Evolutionary conservation across 2,797 vertebrate genomes (phyloP).

Genomic region (Distichodus sexfasciatus): DNA sequence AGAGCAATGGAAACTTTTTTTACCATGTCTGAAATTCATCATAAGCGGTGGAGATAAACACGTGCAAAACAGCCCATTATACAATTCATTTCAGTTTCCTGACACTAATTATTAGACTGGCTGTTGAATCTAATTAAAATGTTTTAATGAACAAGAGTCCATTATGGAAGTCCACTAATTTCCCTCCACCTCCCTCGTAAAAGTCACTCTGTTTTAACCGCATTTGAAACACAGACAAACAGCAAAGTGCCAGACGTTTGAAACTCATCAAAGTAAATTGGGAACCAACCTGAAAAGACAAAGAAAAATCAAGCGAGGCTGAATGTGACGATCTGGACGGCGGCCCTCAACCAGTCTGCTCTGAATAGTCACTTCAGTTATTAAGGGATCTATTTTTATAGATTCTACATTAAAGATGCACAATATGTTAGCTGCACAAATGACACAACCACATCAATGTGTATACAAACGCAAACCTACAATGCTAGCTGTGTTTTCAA

Average conservation of each 20-base stretch:
- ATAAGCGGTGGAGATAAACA: conserved; percentile 7
- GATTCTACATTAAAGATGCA: no score
- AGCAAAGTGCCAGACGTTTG: conserved; percentile 5
- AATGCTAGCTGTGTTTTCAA: no score
- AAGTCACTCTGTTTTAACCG: conserved; percentile 12
- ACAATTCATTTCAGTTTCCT: conserved; percentile 37
- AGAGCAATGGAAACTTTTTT: conserved; percentile 2
- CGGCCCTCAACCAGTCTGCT: no score
- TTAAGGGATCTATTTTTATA: no score
- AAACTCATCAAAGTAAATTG: not conserved
- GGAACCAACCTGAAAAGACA: not conserved
- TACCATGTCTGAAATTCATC: conserved; percentile 23
- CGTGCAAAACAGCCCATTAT: conserved; percentile 24
- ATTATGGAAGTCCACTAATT: conserved; percentile 19
- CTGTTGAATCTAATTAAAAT: conserved; percentile 43
- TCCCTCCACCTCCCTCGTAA: conserved; percentile 3
- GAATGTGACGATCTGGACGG: not conserved
- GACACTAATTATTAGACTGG: conserved; percentile 35
- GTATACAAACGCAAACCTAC: no score
- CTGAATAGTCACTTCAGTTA: no score
- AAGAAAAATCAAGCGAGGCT: not conserved
- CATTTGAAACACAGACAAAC: not conserved
- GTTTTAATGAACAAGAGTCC: conserved; percentile 29
- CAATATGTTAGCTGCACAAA: no score
- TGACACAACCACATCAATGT: no score